These are phyloP conservation scores for Leptoteleia sp. DNA, from an alignment of 1,140 invertebrate species.

Conservation along the genomic window DNA sequence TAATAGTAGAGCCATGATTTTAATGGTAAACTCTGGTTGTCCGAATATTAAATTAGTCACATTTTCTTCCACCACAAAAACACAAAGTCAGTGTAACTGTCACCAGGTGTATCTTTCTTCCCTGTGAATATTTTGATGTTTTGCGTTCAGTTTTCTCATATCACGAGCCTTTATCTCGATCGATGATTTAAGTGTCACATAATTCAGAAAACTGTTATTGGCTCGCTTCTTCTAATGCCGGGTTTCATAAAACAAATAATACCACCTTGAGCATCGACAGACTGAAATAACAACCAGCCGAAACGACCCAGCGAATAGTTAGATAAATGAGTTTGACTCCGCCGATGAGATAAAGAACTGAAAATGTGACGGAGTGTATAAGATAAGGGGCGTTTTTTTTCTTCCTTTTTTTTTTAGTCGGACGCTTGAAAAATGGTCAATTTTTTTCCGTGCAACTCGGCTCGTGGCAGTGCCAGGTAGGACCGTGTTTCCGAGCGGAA, in stretches of 20 bases:
- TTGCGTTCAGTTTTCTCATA: conserved; percentile 4
- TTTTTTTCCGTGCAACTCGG: not conserved
- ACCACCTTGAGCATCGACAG: conserved; percentile 3
- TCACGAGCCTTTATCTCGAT: not conserved
- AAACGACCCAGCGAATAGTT: conserved; percentile 9
- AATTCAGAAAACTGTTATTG: conserved; percentile 1
- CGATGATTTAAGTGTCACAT: conserved; percentile 17
- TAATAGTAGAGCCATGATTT: too few species aligned
- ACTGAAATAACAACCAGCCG: conserved; percentile 3
- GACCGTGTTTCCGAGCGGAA: conserved; percentile 12
- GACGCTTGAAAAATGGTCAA: conserved; percentile 20
- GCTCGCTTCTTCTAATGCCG: too few species aligned
- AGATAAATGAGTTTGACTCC: conserved; percentile 25
- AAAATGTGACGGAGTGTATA: conserved; percentile 4
- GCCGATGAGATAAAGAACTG: conserved; percentile 5
- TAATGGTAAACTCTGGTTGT: too few species aligned
- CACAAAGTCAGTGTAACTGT: too few species aligned
- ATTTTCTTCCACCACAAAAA: too few species aligned
- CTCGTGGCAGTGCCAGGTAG: conserved; percentile 13
- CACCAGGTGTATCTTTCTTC: too few species aligned
- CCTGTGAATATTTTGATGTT: too few species aligned
- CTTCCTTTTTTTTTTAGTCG: too few species aligned
- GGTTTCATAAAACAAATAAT: too few species aligned
- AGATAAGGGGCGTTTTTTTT: conserved; percentile 12
- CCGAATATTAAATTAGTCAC: too few species aligned